A percentile compares a stretch with the other conserved stretches of the same genome.
Conservation (phyloP, 2,797 vertebrate genomes). For the Coregonus sp. region DNA sequence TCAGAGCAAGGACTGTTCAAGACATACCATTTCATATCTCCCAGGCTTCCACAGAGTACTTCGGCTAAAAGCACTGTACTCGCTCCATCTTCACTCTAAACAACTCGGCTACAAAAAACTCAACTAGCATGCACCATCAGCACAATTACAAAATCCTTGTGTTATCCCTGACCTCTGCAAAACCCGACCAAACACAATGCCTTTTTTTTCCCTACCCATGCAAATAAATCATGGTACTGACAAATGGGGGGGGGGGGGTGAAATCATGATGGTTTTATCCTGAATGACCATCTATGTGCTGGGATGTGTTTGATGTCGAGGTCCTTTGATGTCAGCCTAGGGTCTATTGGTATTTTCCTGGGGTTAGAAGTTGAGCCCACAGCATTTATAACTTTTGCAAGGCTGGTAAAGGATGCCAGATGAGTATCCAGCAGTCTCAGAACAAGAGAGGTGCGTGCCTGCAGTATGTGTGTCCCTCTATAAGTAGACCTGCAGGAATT, state of each 20-base stretch:
- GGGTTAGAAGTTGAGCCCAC: conserved; percentile 71
- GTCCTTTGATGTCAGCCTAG: conserved; percentile 70
- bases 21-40: conserved; percentile 45
- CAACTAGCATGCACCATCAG: neutral
- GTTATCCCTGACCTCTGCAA: neutral
- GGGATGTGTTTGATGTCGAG: conserved; percentile 66
- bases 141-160: neutral
- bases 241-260: conserved; percentile 43
- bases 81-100: neutral
- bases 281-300: conserved; percentile 61
- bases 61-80: neutral
- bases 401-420: conserved; percentile 69
- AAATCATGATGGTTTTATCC: conserved; percentile 52
- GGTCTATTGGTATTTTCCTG: conserved; percentile 72
- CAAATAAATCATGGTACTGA: conserved; percentile 54
- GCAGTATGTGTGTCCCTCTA: conserved; percentile 1
- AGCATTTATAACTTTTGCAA: conserved; percentile 55
- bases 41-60: neutral
- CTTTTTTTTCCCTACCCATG: conserved; percentile 23
- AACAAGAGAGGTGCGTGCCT: conserved; percentile 10
- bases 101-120: neutral
- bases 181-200: conserved; percentile 6
- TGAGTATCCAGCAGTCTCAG: conserved; percentile 41
- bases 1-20: conserved; percentile 19
- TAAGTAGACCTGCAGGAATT: neutral